Base-by-base conservation (phyloP, 2,113 vertebrate species). In the Drymodes brunneopygia region DNA sequence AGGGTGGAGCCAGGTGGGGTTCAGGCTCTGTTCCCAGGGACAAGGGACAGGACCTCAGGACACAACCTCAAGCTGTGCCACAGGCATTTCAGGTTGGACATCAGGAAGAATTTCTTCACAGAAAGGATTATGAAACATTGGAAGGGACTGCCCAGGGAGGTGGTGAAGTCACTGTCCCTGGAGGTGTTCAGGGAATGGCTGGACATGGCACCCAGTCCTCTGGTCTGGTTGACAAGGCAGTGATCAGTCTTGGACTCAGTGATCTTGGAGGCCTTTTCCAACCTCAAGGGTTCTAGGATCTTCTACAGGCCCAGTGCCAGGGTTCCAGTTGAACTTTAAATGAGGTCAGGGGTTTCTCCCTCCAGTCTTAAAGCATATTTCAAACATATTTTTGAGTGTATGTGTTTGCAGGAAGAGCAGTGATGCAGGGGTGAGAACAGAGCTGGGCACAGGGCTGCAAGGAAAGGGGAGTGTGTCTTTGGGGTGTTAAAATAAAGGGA, bases 371-470 rank as follows among this genome's bases (percentile, higher is more conserved):
- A 57, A 23, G 23, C 3, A 1, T 33, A 22, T 81, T 66, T 81
- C 27, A 58, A 15, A 28, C 0, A 0, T 35, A 7, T 6, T 67
- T 71, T 33, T 44, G 11, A 42, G 12, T 44, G 22, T 7, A 11
- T 13, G 31, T 35, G 24, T 44, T 72, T 56, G 10, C 8, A 65
- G 40, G 53, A 48, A 53, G 15, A 45, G 29, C n/a, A 45, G 5
- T 58, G 42, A 27, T 2, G 2, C 27, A 12, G 65, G 21, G 17
- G 16, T 33, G 0, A 33, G 45, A 53, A 88, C 31, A 9, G 28
- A 83, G 22, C 22, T 40, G 50, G 19, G 24, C 50, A 72, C 20
- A 38, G 28, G 25, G 75, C 24, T 51, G 42, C 35, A 70, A 33
- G 20, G 25, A 65, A 18, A 25, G 20, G 40, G 7, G 2, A 61